Conservation (phyloP, 2,888 invertebrate genomes). For the Timema podura region DNA sequence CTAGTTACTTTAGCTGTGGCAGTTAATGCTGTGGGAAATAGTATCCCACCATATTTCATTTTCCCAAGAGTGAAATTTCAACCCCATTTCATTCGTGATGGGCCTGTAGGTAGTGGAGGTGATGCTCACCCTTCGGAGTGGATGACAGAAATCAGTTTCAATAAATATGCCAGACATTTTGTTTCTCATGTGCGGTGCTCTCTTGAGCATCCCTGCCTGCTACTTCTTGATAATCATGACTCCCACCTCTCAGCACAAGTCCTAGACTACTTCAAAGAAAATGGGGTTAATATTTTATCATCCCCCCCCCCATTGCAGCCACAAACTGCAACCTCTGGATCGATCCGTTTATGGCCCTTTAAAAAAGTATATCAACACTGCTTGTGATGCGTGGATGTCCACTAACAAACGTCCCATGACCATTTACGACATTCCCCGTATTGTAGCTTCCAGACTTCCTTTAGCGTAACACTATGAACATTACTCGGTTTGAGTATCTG, state of each 20-base stretch:
- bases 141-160: slow-evolving; percentile 9
- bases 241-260: slow-evolving; percentile 11
- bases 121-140: slow-evolving; percentile 12
- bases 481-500: neutral
- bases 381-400: neutral
- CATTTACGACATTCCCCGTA: no score
- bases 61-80: neutral
- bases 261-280: neutral
- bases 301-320: slow-evolving; percentile 13
- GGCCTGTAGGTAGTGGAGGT: slow-evolving; percentile 1
- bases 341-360: slow-evolving; percentile 12
- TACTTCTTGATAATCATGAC: neutral
- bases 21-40: slow-evolving; percentile 17
- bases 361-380: slow-evolving; percentile 10
- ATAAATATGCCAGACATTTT: slow-evolving; percentile 10
- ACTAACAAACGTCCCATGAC: no score
- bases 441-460: slow-evolving; percentile 2
- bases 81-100: slow-evolving; percentile 1
- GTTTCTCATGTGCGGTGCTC: slow-evolving; percentile 1
- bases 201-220: slow-evolving; percentile 4
- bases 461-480: neutral
- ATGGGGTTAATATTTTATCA: slow-evolving; percentile 14
- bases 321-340: slow-evolving; percentile 15
- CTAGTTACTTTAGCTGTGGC: slow-evolving; percentile 32
- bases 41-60: neutral